These are phyloP conservation scores for Brachionus plicatilis DNA, from an alignment of 1,140 invertebrate species.

Conservation along the genomic window DNA sequence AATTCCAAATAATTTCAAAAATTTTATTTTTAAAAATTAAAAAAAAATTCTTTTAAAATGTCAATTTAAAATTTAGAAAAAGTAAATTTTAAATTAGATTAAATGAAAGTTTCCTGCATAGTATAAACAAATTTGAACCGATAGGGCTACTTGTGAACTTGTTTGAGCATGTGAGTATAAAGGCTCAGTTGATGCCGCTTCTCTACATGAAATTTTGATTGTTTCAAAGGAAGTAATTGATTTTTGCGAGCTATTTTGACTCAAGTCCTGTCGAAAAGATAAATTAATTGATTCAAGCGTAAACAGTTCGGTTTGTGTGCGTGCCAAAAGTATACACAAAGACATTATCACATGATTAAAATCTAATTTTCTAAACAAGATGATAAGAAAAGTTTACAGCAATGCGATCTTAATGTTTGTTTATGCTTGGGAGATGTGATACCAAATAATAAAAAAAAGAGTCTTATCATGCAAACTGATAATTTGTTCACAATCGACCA, in stretches of 20 bases:
- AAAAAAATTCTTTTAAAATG: not conserved
- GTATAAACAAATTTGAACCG: not conserved
- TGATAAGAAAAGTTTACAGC: not conserved
- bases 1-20: not conserved
- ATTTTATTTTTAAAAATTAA: no score
- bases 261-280: not conserved
- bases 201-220: not conserved
- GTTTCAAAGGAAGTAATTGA: not conserved
- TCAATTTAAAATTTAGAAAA: not conserved
- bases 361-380: not conserved
- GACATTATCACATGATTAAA: conserved; percentile 6
- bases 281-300: not conserved
- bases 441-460: not conserved
- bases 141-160: not conserved
- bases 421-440: not conserved
- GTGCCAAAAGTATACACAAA: not conserved
- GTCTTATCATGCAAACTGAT: not conserved
- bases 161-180: not conserved
- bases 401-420: not conserved
- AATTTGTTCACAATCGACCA: not conserved
- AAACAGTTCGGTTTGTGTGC: not conserved
- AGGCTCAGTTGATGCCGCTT: not conserved
- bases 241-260: not conserved
- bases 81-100: not conserved
- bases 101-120: not conserved